Evolutionary conservation across 2,888 invertebrate species (phyloP), one percentile per base, ranked within the genome.

Genomic region (Osedax fenrisi): DNA sequence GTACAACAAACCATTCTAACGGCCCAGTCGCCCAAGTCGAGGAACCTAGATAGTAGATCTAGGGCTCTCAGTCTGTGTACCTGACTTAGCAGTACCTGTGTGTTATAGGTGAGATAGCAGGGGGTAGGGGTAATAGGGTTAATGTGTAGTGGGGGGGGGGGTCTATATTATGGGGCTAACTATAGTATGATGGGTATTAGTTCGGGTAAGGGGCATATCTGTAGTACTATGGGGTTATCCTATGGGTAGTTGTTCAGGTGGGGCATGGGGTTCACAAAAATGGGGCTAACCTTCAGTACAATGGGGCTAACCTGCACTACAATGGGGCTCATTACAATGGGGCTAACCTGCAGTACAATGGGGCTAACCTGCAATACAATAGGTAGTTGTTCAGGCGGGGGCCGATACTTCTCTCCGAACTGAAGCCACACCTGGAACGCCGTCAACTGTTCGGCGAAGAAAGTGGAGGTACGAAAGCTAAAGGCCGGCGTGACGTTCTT

Each of bases 401-500:
- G 89, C n/a, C 92, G 88, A 17, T 10, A 41, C 75, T 87, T 86
- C 79, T 90, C 89, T 81, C 90, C 92, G 76, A 91, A 88, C 21
- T 72, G 25, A 68, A 95, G 87, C 94, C 94, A 94, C 66, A 93
- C 92, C 86, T 95, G 91, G 86, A 98, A 98, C 67, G 97, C 97
- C 66, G 94, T 94, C 76, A 98, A 88, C 86, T 98, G 97, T 83
- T 97, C 94, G 83, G 95, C 92, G 85, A 98, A 98, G 87, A 98
- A 98, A 26, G 92, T 89, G 81, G 93, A 89, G 86, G 92, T 91
- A 56, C 81, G 78, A 78, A 85, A 76, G 27, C 26, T 26, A n/a
- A 25, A 27, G 80, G 89, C 88, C 67, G 94, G 94, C 10, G 5
- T 41, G 5, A 41, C 41, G 41, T 5, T 5, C 10, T 27, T 24